Percentiles rank a stretch among this genome's conserved stretches.
Evolutionary conservation across 2,113 vertebrate genomes (phyloP).

Genomic region (Engystomops pustulosus): DNA sequence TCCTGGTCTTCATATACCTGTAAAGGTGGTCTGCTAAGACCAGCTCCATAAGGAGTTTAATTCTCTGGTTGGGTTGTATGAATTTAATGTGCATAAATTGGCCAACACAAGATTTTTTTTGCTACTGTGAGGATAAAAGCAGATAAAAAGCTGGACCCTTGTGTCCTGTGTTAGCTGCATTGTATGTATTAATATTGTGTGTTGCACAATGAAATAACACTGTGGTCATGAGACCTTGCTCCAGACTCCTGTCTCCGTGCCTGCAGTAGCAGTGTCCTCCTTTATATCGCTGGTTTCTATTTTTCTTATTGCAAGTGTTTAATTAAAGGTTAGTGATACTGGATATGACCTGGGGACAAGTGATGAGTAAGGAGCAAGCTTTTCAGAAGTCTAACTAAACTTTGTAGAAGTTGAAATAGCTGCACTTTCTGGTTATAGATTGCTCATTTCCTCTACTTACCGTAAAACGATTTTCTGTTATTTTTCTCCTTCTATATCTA

Average conservation of each 20-base stretch:
- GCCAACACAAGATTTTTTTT: neutral
- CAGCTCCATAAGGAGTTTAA: no score
- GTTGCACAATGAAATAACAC: neutral
- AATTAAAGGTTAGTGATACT: constrained; percentile 44
- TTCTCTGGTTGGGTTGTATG: neutral
- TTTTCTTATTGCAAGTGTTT: constrained; percentile 24
- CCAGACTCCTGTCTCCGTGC: constrained; percentile 15
- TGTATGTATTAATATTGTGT: neutral
- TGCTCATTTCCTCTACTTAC: constrained; percentile 46
- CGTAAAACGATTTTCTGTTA: constrained; percentile 25
- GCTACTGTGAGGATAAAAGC: no score
- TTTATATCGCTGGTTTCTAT: constrained; percentile 6
- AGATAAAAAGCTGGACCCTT: no score
- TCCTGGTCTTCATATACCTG: no score
- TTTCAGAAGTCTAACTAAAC: constrained; percentile 28
- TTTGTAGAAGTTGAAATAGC: constrained; percentile 35
- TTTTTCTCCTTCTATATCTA: neutral
- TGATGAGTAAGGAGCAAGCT: constrained; percentile 33
- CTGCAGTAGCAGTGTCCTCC: neutral
- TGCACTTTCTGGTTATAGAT: constrained; percentile 41
- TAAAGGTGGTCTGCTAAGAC: no score
- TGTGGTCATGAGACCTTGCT: neutral
- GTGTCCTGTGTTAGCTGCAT: neutral
- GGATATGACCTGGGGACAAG: constrained; percentile 13
- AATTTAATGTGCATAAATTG: neutral